Conservation (phyloP, 2,888 invertebrate genomes). For the Cecidostiba fungosa region DNA sequence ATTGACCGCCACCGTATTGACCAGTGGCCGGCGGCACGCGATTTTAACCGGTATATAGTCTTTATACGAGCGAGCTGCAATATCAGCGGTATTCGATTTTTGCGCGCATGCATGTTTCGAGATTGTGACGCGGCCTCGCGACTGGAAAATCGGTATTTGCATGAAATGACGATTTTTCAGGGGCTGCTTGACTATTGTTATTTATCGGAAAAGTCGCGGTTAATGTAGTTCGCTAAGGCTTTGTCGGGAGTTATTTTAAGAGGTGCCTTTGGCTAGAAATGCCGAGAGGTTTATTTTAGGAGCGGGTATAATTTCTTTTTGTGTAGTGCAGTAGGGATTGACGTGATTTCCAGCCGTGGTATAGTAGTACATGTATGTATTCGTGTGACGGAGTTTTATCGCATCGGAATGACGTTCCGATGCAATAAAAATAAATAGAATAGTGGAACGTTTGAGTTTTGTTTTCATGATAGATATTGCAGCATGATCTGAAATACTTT, state of each 20-base stretch:
- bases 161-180: not conserved
- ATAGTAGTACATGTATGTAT: not conserved
- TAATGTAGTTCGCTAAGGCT: not conserved
- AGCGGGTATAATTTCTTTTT: not conserved
- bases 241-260: not conserved
- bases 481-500: too few relatives aligned
- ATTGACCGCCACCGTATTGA: constrained; percentile 78
- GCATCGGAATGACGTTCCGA: not conserved
- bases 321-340: not conserved
- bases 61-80: not conserved
- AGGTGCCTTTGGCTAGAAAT: not conserved
- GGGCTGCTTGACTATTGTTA: not conserved
- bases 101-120: constrained; percentile 60
- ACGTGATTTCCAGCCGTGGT: not conserved
- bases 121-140: not conserved
- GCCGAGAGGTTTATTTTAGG: not conserved
- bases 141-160: not conserved
- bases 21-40: constrained; percentile 71
- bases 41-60: too few relatives aligned
- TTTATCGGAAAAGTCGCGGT: not conserved
- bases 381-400: not conserved
- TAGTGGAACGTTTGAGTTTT: too few relatives aligned
- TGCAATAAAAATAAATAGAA: too few relatives aligned
- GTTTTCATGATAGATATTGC: too few relatives aligned
- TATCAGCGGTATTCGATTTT: constrained; percentile 34